Conservation (phyloP, 2,113 vertebrate genomes). For the Todiramphus saurophagus region DNA sequence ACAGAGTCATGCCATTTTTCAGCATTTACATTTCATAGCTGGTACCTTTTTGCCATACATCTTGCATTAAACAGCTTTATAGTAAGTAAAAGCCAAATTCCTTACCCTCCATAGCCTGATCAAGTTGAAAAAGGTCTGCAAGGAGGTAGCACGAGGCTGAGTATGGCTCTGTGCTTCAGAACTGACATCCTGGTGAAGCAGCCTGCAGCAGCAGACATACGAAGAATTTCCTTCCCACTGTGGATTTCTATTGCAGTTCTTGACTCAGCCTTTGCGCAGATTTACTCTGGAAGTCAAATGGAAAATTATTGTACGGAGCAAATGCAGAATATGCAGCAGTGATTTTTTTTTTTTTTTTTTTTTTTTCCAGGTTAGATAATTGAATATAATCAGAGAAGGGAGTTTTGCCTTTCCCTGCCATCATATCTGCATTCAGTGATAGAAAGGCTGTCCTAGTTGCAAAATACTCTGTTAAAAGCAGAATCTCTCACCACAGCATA, state of each 20-base stretch:
- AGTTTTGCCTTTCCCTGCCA: neutral
- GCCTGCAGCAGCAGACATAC: neutral
- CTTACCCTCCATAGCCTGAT: neutral
- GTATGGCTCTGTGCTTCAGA: constrained; percentile 28
- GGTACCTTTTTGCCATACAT: neutral
- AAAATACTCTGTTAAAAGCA: constrained; percentile 33
- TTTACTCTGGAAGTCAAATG: constrained; percentile 14
- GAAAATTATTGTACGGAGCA: neutral
- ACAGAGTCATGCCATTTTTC: constrained; percentile 42
- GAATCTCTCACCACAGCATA: neutral
- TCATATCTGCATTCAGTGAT: neutral
- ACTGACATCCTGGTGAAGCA: constrained; percentile 4
- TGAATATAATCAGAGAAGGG: neutral
- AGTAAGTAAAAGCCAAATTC: constrained; percentile 13
- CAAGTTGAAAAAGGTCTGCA: neutral
- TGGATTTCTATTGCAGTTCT: constrained; percentile 4
- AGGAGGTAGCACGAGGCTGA: neutral
- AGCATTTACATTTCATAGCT: constrained; percentile 40
- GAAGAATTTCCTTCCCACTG: neutral
- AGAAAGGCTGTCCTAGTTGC: neutral
- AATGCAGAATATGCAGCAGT: neutral
- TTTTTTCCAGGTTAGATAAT: constrained; percentile 16
- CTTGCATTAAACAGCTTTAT: neutral
- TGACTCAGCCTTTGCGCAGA: constrained; percentile 7
- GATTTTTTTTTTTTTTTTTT: neutral